A percentile compares a stretch with the other conserved stretches of the same genome.
These are phyloP conservation scores for Choloepus didactylus DNA, from an alignment of 2,797 vertebrate species.

Conservation along the genomic window DNA sequence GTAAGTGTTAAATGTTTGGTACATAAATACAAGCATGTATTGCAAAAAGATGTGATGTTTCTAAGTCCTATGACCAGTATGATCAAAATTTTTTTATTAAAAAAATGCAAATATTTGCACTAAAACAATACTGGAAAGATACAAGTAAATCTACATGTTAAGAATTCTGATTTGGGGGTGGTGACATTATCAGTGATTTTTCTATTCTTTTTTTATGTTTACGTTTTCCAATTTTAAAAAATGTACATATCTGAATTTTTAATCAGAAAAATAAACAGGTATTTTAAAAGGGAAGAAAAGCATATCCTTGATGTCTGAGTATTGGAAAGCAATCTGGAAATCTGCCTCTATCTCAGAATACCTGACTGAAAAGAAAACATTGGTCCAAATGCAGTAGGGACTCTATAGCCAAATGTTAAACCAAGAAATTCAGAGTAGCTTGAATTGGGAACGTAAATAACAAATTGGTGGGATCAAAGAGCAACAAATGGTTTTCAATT, in stretches of 20 bases:
- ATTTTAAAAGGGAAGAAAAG: constrained; percentile 13
- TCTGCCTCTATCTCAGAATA: background rate
- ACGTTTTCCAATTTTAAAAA: constrained; percentile 28
- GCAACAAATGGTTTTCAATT: background rate
- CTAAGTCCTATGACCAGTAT: background rate
- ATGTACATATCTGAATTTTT: constrained; percentile 12
- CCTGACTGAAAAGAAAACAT: background rate
- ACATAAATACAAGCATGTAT: background rate
- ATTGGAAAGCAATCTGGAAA: constrained; percentile 6
- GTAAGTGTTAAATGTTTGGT: constrained; percentile 10
- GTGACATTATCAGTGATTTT: constrained; percentile 5
- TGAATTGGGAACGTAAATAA: background rate
- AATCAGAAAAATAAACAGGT: background rate
- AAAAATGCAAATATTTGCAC: background rate
- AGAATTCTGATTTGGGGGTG: background rate
- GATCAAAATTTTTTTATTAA: constrained; percentile 1
- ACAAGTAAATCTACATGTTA: constrained; percentile 41
- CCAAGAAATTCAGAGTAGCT: background rate
- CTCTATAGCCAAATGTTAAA: background rate
- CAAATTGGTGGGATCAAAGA: background rate
- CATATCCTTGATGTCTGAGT: background rate
- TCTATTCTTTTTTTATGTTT: constrained; percentile 9
- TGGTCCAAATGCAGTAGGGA: background rate
- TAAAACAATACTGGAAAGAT: background rate
- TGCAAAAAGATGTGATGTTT: constrained; percentile 39